Conservation (phyloP, 2,888 invertebrate species). For the Boloria euphrosyne region DNA sequence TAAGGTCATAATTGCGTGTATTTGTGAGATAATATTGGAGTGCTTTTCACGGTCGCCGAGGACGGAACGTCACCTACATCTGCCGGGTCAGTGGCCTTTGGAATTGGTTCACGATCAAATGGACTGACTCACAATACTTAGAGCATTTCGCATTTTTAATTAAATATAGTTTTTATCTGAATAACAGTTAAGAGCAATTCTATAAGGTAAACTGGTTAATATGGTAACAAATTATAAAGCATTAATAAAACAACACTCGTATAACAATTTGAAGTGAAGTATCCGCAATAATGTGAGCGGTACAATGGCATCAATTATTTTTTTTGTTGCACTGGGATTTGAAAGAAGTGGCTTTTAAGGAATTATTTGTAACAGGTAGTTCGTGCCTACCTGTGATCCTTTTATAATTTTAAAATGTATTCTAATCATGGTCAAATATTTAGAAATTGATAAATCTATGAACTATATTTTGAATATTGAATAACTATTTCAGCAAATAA, state of each 20-base stretch:
- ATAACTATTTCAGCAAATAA: too few species aligned
- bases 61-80: constrained; percentile 46
- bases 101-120: constrained; percentile 46
- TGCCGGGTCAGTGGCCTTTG: constrained; percentile 33
- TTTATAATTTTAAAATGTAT: too few species aligned
- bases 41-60: constrained; percentile 38
- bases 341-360: too few species aligned
- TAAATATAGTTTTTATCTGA: constrained; percentile 2
- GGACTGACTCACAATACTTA: constrained; percentile 14
- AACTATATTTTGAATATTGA: too few species aligned
- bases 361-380: too few species aligned
- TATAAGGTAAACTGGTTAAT: neutral
- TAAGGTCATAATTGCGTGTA: constrained; percentile 23
- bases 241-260: neutral
- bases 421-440: too few species aligned
- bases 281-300: neutral
- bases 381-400: too few species aligned
- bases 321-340: too few species aligned
- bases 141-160: constrained; percentile 11
- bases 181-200: neutral
- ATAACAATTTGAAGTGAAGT: neutral
- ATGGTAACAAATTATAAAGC: constrained; percentile 4
- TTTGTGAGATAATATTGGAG: constrained; percentile 19
- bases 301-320: neutral
- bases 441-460: too few species aligned